Conservation (phyloP, 2,888 invertebrate species). For the Troides aeacus region DNA sequence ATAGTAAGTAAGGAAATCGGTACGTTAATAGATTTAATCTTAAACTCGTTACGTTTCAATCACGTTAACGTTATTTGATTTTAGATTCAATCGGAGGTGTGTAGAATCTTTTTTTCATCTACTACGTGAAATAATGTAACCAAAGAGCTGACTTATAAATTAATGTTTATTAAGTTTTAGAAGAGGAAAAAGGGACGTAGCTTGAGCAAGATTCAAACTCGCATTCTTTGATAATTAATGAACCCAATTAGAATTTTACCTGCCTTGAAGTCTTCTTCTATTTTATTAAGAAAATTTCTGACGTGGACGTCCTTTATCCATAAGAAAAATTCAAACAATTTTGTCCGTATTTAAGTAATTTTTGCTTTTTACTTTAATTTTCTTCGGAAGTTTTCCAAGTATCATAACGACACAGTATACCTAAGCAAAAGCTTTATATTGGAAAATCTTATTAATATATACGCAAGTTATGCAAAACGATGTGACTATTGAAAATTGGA, state of each 20-base stretch:
- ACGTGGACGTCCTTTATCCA: background rate
- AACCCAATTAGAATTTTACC: constrained; percentile 4
- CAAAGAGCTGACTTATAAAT: background rate
- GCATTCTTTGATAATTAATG: constrained; percentile 6
- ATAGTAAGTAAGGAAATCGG: background rate
- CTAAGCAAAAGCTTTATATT: constrained; percentile 2
- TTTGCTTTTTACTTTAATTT: background rate
- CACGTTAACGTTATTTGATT: background rate
- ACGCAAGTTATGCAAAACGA: constrained; percentile 41
- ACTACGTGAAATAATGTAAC: background rate
- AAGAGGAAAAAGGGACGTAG: background rate
- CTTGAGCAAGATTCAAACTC: background rate
- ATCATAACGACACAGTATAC: background rate
- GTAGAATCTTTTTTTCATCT: background rate
- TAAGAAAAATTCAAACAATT: background rate
- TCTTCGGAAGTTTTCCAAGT: constrained; percentile 14
- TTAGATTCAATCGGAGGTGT: background rate
- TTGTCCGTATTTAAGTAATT: background rate
- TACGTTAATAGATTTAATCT: background rate
- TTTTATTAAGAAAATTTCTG: background rate
- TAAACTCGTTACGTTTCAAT: background rate
- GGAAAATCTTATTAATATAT: constrained; percentile 1
- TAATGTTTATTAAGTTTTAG: constrained; percentile 3
- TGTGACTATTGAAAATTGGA: constrained; percentile 67
- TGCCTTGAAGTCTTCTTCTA: background rate